A percentile compares a stretch with the other conserved stretches of the same genome.
phyloP scores from a whole-genome alignment of 1,140 invertebrate species.

The Panulirus ornatus region DNA sequence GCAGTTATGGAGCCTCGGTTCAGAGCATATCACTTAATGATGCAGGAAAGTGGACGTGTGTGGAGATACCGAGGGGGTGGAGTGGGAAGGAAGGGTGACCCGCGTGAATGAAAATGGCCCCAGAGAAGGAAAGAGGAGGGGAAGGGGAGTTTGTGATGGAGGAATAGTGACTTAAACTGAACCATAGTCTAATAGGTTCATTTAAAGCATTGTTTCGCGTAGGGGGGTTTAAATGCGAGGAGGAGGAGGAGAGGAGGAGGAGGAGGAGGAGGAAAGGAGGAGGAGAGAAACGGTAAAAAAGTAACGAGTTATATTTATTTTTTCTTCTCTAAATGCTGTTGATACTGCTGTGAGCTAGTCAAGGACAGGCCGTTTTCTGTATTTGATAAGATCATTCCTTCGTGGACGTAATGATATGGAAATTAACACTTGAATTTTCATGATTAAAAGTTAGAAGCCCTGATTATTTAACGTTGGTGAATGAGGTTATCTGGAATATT shows the following conservation, averaged over 20 bases:
- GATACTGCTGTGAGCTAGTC: too few species aligned
- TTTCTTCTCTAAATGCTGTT: too few species aligned
- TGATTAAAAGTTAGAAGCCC: too few species aligned
- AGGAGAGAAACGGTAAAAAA: background rate
- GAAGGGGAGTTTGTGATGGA: background rate
- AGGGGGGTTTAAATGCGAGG: too few species aligned
- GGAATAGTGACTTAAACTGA: background rate
- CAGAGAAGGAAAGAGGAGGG: slow-evolving; percentile 1
- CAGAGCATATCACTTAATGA: background rate
- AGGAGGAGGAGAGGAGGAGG: background rate
- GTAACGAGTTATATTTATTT: too few species aligned
- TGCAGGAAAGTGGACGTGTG: background rate
- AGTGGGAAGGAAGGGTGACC: background rate
- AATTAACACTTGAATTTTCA: too few species aligned
- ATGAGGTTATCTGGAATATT: too few species aligned
- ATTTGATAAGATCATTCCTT: too few species aligned
- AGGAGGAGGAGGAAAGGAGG: background rate
- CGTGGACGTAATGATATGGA: too few species aligned
- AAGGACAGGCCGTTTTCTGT: too few species aligned
- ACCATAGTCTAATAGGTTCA: background rate
- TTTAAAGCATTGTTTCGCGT: too few species aligned
- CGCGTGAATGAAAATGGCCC: background rate
- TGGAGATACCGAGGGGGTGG: background rate
- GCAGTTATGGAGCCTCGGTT: background rate
- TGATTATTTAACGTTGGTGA: too few species aligned